Evolutionary conservation across 2,113 vertebrate species (phyloP).

Genomic region (Labrus mixtus): DNA sequence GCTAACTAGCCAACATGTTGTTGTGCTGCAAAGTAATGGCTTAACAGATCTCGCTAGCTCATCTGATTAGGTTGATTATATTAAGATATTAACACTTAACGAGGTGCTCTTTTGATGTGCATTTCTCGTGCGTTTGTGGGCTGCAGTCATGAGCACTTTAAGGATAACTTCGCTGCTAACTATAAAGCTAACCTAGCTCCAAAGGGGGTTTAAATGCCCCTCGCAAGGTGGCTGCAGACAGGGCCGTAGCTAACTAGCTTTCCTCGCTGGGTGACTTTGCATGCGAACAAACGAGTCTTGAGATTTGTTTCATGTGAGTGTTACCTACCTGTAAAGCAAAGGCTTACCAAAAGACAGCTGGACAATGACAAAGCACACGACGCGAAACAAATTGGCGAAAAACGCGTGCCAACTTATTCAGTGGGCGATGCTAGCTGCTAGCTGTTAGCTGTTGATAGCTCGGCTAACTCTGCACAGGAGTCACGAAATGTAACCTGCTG

Average conservation of each 20-base stretch:
- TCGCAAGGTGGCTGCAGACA: constrained; percentile 67
- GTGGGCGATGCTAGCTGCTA: constrained; percentile 52
- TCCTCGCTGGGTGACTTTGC: constrained; percentile 25
- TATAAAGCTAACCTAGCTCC: constrained; percentile 52
- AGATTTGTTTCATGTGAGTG: background rate
- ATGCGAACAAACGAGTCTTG: background rate
- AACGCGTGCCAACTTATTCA: constrained; percentile 51
- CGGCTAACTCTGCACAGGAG: constrained; percentile 54
- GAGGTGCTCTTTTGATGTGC: too few species aligned
- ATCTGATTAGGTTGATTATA: constrained; percentile 4
- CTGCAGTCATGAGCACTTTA: background rate
- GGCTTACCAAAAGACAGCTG: background rate
- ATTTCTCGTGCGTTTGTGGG: background rate
- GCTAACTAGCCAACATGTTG: constrained; percentile 74
- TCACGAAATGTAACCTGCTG: constrained; percentile 40
- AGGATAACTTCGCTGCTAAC: background rate
- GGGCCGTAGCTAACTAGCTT: constrained; percentile 56
- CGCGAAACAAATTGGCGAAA: background rate
- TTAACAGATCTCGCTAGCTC: constrained; percentile 46
- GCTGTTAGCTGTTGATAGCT: constrained; percentile 66
- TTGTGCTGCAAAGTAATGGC: constrained; percentile 78
- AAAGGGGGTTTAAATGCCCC: constrained; percentile 81
- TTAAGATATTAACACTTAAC: background rate
- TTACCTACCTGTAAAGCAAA: background rate
- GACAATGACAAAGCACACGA: constrained; percentile 2